These are phyloP conservation scores for Albula glossodonta DNA, from an alignment of 2,113 vertebrate species.

Conservation along the genomic window DNA sequence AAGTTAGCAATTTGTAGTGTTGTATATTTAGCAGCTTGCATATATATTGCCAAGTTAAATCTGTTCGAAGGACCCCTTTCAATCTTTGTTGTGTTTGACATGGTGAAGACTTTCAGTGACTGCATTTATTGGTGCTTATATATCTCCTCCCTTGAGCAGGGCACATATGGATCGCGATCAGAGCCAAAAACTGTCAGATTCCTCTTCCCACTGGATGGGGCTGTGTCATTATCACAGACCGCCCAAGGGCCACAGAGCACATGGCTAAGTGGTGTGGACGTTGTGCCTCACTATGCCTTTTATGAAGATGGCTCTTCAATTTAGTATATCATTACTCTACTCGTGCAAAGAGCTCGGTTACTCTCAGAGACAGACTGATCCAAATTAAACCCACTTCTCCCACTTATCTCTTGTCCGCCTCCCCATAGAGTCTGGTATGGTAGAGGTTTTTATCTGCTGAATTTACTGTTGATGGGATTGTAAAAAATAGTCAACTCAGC, in stretches of 20 bases:
- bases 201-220: background rate
- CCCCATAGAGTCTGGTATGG: background rate
- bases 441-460: background rate
- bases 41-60: background rate
- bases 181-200: background rate
- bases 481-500: background rate
- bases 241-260: background rate
- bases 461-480: background rate
- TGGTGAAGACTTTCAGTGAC: background rate
- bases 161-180: background rate
- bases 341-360: background rate
- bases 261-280: background rate
- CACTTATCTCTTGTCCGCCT: too few relatives aligned
- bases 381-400: background rate
- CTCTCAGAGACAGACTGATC: background rate
- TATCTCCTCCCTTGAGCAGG: background rate
- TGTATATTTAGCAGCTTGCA: background rate
- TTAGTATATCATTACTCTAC: background rate
- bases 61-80: background rate
- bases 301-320: background rate
- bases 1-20: background rate
- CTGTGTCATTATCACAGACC: slow-evolving; percentile 4
- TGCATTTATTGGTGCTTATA: background rate
- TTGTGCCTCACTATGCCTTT: background rate
- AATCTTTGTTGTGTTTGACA: background rate